Evolutionary conservation across 2,113 vertebrate species (phyloP).

Genomic region (Tragulus kanchil): DNA sequence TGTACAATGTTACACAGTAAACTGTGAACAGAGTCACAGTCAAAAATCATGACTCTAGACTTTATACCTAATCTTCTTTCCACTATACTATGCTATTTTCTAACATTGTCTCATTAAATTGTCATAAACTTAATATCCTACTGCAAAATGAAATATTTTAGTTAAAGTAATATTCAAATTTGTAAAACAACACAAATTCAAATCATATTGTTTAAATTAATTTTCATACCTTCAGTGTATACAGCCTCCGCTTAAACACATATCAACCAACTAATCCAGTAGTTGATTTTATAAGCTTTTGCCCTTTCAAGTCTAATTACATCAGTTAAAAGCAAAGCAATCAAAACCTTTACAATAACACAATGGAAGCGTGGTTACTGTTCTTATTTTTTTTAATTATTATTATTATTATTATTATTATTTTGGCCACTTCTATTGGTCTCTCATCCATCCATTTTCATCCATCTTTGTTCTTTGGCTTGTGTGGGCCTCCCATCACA

Average conservation of each 20-base stretch:
- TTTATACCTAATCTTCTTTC: neutral
- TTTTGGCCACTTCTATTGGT: too few relatives aligned
- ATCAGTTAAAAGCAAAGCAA: neutral
- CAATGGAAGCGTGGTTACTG: neutral
- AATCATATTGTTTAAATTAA: neutral
- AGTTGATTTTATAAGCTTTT: conserved; percentile 11
- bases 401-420: too few relatives aligned
- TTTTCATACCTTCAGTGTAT: neutral
- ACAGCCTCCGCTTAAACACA: neutral
- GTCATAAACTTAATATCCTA: neutral
- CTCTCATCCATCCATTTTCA: too few relatives aligned
- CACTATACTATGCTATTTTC: neutral
- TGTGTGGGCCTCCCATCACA: too few relatives aligned
- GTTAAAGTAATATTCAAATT: neutral
- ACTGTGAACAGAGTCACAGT: neutral
- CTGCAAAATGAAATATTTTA: neutral
- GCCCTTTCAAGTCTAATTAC: neutral
- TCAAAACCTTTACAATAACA: neutral
- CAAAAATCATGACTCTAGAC: neutral
- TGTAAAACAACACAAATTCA: conserved; percentile 1
- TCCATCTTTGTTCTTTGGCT: too few relatives aligned
- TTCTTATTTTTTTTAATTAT: neutral
- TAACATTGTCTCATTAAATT: neutral
- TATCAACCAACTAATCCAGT: neutral
- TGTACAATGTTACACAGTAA: neutral